Evolutionary conservation across 1,140 invertebrate genomes (phyloP), one percentile per base, ranked within the genome.

Genomic region (Drosophila miranda): DNA sequence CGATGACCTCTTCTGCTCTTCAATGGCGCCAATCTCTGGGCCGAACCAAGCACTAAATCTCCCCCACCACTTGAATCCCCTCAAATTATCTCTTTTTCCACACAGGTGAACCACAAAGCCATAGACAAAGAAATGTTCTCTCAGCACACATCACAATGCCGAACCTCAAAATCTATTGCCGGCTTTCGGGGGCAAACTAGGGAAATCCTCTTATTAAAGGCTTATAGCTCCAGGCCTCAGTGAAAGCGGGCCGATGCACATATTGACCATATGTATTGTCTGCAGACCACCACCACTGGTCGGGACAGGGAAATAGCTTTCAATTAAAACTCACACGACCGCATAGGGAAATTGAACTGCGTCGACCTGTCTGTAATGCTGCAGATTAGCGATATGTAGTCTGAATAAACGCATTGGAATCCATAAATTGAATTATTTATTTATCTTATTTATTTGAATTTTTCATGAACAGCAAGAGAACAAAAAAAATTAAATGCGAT

Each of bases 361-460:
- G 7, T 49, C 60, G 46, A 66, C 55, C 53, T 74, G 77, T 54
- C 63, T 69, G 77, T 74, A 86, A 58, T 74, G 56, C 62, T 46
- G 59, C 73, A 77, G 80, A 86, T 84, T 81, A 86, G 68, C 68
- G 51, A 34, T 50, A 54, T 53, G 46, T 26, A 48, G 51, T 59
- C 41, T 58, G 60, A 75, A 75, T 76, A 66, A 72, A 56, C 38
- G 59, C 74, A 77, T 64, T 42, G 43, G 60, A 77, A 67, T 54
- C 61, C 66, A 80, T 80, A 70, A 77, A 86, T 77, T 81, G 54
- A 66, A 70, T 75, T 70, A 70, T 77, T 86, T 70, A 84, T 69
- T 84, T 72, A 68, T 78, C 42, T 50, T 56, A 70, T 80, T 80
- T 80, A 49, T 72, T 52, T 71, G 57, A 49, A 54, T 72, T 67